Conservation (phyloP, 2,113 vertebrate genomes). For the Hepsetus odoe region DNA sequence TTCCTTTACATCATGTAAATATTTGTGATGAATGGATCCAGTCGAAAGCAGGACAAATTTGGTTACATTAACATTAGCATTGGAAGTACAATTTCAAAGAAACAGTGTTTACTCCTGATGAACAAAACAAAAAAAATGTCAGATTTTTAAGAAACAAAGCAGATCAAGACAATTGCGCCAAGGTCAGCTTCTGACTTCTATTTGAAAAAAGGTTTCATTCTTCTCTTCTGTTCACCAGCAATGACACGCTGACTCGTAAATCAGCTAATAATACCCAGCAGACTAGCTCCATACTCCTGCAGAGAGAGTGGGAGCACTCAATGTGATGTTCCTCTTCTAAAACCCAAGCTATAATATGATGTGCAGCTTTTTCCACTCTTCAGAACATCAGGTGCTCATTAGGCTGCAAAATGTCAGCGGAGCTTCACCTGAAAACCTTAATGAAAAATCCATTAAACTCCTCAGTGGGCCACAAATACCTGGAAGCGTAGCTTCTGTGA, state of each 20-base stretch:
- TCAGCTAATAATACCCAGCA: not conserved
- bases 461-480: constrained; percentile 53
- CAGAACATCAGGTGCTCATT: constrained; percentile 41
- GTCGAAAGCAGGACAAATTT: too few species aligned
- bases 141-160: too few species aligned
- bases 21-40: not conserved
- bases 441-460: constrained; percentile 68
- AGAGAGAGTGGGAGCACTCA: not conserved
- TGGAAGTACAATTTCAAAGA: too few species aligned
- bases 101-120: too few species aligned
- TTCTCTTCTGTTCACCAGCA: not conserved
- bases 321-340: not conserved
- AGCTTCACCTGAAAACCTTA: constrained; percentile 50
- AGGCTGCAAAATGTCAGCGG: constrained; percentile 34
- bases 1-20: too few species aligned
- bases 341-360: constrained; percentile 33
- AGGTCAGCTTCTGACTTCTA: not conserved
- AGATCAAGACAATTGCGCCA: not conserved
- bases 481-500: constrained; percentile 57
- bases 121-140: too few species aligned
- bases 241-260: not conserved
- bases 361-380: constrained; percentile 12
- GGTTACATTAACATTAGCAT: too few species aligned
- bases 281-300: not conserved
- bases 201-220: not conserved